Conservation (phyloP, 2,888 invertebrate species). For the Dicyrtoma fusca region DNA sequence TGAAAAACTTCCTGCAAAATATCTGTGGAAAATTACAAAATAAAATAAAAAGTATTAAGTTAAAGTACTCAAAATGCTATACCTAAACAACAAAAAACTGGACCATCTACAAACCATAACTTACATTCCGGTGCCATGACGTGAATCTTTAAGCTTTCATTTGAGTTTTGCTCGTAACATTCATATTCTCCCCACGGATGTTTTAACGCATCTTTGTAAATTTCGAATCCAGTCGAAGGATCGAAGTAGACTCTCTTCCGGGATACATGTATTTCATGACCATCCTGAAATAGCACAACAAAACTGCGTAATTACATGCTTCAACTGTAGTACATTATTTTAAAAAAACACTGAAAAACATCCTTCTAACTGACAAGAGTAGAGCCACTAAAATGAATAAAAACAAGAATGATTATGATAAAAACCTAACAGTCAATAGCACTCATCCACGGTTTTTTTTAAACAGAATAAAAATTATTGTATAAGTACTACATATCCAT, state of each 20-base stretch:
- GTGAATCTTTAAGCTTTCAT: slow-evolving; percentile 7
- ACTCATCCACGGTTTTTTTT: no score
- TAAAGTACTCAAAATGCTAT: no score
- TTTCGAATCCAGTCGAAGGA: slow-evolving; percentile 44
- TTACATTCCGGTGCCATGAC: slow-evolving; percentile 19
- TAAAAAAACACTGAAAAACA: no score
- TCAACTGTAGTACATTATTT: no score
- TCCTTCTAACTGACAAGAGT: no score
- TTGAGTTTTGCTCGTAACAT: slow-evolving; percentile 35
- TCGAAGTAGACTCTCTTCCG: slow-evolving; percentile 39
- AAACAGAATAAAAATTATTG: no score
- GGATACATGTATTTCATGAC: slow-evolving; percentile 38
- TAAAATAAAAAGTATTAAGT: no score
- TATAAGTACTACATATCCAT: no score
- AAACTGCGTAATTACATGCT: no score
- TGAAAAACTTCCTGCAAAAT: not conserved
- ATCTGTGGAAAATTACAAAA: not conserved
- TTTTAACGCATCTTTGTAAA: slow-evolving; percentile 42
- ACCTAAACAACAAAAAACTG: not conserved
- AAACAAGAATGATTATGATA: no score
- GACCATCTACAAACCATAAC: not conserved
- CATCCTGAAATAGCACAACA: slow-evolving; percentile 38
- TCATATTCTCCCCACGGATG: slow-evolving; percentile 45
- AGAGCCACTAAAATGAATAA: no score
- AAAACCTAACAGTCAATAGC: no score